phyloP scores from a whole-genome alignment of 2,797 vertebrate genomes.

The Coregonus ussuriensis region DNA sequence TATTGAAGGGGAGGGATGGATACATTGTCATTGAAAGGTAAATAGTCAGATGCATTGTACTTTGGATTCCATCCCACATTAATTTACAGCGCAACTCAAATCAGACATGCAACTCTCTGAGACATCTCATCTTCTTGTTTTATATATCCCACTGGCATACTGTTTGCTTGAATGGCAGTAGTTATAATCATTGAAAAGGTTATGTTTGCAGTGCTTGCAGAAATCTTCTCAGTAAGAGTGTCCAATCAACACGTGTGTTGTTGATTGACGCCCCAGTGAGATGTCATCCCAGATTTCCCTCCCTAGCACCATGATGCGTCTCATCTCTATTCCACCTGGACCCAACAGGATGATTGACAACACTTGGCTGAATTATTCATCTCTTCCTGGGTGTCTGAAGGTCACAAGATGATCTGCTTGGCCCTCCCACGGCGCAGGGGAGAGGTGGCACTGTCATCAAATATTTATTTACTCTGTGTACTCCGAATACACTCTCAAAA shows the following conservation, averaged over 20 bases:
- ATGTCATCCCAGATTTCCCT: conserved; percentile 69
- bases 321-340: conserved; percentile 70
- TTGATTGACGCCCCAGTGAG: conserved; percentile 67
- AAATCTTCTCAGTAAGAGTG: conserved; percentile 33
- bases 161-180: neutral
- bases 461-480: conserved; percentile 90
- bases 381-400: conserved; percentile 86
- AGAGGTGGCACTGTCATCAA: conserved; percentile 86
- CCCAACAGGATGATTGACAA: conserved; percentile 78
- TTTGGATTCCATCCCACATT: too few relatives aligned
- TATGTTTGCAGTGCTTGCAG: conserved; percentile 37
- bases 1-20: neutral
- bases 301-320: conserved; percentile 1
- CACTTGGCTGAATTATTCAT: conserved; percentile 91
- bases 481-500: conserved; percentile 85
- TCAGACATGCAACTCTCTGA: too few relatives aligned
- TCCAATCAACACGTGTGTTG: conserved; percentile 65
- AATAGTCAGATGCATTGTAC: too few relatives aligned
- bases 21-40: too few relatives aligned
- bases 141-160: neutral
- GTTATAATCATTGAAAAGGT: neutral
- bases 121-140: neutral
- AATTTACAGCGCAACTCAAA: too few relatives aligned
- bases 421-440: conserved; percentile 56
- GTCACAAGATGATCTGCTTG: conserved; percentile 81